phyloP scores from a whole-genome alignment of 2,888 invertebrate genomes.

The Ceriagrion tenellum region DNA sequence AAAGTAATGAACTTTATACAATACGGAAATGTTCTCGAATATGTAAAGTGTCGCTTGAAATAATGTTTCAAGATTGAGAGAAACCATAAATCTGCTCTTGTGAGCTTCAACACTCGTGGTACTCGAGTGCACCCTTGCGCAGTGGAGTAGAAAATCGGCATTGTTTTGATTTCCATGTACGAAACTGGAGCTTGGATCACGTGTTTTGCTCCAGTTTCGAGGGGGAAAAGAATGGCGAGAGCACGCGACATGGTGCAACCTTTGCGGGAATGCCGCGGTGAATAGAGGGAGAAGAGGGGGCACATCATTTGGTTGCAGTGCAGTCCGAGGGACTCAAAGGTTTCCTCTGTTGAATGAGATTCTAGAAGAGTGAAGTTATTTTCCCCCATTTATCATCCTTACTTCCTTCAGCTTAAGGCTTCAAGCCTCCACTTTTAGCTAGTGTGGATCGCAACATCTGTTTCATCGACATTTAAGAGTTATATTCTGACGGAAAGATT shows the following conservation, averaged over 20 bases:
- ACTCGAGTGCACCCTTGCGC: not conserved
- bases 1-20: too few species aligned
- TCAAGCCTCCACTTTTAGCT: not conserved
- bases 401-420: not conserved
- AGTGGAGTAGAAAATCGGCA: not conserved
- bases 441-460: not conserved
- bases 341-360: not conserved
- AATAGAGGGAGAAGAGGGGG: not conserved
- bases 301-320: not conserved
- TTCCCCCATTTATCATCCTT: not conserved
- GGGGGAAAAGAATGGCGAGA: not conserved
- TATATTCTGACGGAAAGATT: too few species aligned
- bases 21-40: too few species aligned
- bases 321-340: not conserved
- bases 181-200: not conserved
- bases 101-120: too few species aligned
- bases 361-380: not conserved
- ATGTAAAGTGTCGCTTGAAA: too few species aligned
- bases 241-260: not conserved
- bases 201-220: not conserved
- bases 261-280: not conserved
- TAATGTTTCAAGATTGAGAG: too few species aligned
- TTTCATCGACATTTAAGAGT: not conserved
- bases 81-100: too few species aligned
- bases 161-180: not conserved